Percentiles rank a stretch among this genome's conserved stretches.
These are phyloP conservation scores for Sinodicranocentrus sp. DNA, from an alignment of 2,888 invertebrate species.

Conservation along the genomic window DNA sequence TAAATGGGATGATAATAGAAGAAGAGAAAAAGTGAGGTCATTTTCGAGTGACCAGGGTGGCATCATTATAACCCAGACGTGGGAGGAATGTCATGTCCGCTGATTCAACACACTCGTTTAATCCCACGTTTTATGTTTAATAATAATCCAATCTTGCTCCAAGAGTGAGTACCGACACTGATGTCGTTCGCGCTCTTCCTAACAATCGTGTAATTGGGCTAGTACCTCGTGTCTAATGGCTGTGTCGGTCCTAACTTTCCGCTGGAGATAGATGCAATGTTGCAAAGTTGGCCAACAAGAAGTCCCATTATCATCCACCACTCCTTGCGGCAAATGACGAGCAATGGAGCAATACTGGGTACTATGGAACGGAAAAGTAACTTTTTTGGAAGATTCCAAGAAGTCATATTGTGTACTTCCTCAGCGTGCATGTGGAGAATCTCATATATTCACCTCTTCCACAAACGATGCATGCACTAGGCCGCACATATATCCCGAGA, in stretches of 20 bases:
- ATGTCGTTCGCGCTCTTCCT: neutral
- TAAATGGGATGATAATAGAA: conserved; percentile 8
- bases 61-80: neutral
- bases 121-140: conserved; percentile 2
- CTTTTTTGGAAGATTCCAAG: no score
- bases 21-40: conserved; percentile 6
- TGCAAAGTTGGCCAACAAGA: neutral
- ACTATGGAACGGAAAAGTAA: no score
- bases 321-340: conserved; percentile 3
- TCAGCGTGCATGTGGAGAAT: no score
- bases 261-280: no score
- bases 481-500: no score
- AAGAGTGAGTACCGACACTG: neutral
- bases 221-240: neutral
- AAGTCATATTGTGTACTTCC: no score
- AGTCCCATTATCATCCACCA: neutral
- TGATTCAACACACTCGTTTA: conserved; percentile 6
- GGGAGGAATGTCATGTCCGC: neutral
- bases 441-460: no score
- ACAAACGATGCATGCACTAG: no score
- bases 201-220: conserved; percentile 7
- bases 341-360: no score
- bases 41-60: conserved; percentile 12
- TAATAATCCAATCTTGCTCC: neutral
- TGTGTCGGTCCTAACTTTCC: no score